Evolutionary conservation across 2,797 vertebrate species (phyloP).

Genomic region (Molossus alvarezi): DNA sequence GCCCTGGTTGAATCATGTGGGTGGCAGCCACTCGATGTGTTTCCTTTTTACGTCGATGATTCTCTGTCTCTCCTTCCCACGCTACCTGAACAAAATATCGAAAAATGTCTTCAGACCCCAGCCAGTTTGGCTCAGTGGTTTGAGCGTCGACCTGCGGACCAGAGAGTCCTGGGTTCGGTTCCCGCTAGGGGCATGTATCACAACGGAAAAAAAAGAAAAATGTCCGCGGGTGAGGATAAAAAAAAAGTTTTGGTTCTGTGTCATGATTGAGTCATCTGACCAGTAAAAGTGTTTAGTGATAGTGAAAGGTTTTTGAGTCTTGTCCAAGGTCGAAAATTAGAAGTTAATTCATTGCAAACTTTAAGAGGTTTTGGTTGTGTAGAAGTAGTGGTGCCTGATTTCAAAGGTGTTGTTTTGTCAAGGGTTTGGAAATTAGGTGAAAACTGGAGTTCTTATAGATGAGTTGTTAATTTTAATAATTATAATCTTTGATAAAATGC

Average conservation of each 20-base stretch:
- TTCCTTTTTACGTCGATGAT: no score
- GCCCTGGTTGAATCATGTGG: no score
- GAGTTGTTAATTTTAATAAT: conserved; percentile 15
- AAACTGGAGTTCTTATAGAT: neutral
- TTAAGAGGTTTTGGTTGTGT: neutral
- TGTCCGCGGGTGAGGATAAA: neutral
- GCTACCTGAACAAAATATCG: no score
- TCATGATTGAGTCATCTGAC: neutral
- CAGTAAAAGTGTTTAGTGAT: conserved; percentile 20
- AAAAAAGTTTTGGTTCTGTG: neutral
- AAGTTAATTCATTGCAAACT: neutral
- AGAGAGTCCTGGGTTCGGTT: no score
- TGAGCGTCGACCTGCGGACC: no score
- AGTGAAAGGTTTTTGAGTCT: conserved; percentile 31
- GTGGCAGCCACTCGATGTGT: no score
- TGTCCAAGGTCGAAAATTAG: conserved; percentile 7
- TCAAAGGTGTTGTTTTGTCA: conserved; percentile 5
- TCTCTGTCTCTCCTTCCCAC: no score
- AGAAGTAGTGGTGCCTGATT: conserved; percentile 12
- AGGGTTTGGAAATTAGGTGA: conserved; percentile 29
- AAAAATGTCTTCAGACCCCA: no score
- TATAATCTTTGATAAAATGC: neutral
- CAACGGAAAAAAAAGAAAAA: no score
- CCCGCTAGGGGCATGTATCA: no score
- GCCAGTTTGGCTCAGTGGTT: no score